Base-by-base conservation (phyloP, 2,888 invertebrate species). In the Gymnosoma rotundatum region DNA sequence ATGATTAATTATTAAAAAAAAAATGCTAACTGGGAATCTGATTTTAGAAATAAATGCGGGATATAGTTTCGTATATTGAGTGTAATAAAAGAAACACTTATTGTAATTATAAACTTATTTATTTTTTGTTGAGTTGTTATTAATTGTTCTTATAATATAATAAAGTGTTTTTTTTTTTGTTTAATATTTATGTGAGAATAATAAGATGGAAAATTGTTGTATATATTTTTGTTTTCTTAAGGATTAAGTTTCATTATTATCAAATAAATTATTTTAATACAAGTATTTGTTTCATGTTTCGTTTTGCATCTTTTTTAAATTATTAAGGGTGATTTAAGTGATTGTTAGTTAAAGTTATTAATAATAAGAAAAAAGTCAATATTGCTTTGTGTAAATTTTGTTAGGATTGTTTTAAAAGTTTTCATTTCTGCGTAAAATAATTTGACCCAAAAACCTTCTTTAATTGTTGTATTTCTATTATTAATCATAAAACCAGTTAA, bases 41-140 rank as follows among this genome's bases (percentile, higher is more conserved):
- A 63, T 25, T 25, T 25, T 2, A 25, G 25, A 75, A 63, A 75
- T 81, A 81, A 81, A 81, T 81, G 81, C 81, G 69, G 74, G 74
- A 75, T 75, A 81, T 69, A 81, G 81, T 81, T 75, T 81, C 69
- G 48, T 75, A 75, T 64, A 52, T 78, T 52, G 50, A 58, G 16
- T 67, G 48, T 69, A 56, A 69, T 54, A 63, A 48, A 63, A 63
- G 56, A 75, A 81, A 81, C 48, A 32, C 75, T 48, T 75, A 48
- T 52, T 74, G 25, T 61, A 52, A 61, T 69, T 78, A 54, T 4
- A 70, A 38, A 36, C 42, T 69, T 61, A 18, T 69, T 52, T 10
- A 63, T 63, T 61, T 25, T 36, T 32, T 32, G 6, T 32, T n/a
- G n/a, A 32, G 6, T 32, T 32, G 7, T 21, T 63, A 42, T 52